Evolutionary conservation across 2,113 vertebrate species (phyloP), one percentile per base, ranked within the genome.

Genomic region (Pelecanoides urinatrix): DNA sequence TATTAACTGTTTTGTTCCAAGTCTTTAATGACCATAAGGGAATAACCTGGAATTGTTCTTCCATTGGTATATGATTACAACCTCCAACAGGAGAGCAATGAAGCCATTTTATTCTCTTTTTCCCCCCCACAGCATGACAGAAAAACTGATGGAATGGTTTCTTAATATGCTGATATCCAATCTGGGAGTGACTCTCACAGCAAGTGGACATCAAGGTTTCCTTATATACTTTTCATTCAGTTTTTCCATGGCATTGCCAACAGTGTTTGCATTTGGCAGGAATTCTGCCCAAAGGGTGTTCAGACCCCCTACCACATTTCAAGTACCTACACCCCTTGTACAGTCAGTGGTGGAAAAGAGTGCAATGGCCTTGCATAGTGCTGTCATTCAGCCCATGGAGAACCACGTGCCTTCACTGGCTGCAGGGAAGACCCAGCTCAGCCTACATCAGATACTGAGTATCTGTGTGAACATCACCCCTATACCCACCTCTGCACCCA

Each of bases 1-100:
- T 96, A 34, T 96, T 96, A 97, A 97, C 96, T 76, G 66, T 92
- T 97, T 94, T 87, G 85, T 89, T 96, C 44, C 47, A 82, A 80
- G 75, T 27, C 13, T 66, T 95, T 52, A 88, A 94, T 47, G 23
- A 87, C 34, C 32, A 61, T 40, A 56, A 59, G 47, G 52, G 47
- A 80, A 8, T 53, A 59, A 83, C 8, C 58, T 81, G n/a, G 55
- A 30, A 80, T 83, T 91, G 78, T 94, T 94, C 76, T 91, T 66
- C 15, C 32, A 29, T 58, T 72, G 40, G 1, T 23, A 7, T 8
- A 34, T 4, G 6, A 8, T 34, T 58, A 73, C 6, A 6, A 20
- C 8, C 7, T 53, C 22, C 58, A 91, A 27, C 0, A 86, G 15
- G 17, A 80, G 5, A 14, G 56, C 5, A 26, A 26, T 7, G 1